Evolutionary conservation across 2,888 invertebrate species (phyloP), one percentile per base, ranked within the genome.

Genomic region (Dolichopus griseipennis): DNA sequence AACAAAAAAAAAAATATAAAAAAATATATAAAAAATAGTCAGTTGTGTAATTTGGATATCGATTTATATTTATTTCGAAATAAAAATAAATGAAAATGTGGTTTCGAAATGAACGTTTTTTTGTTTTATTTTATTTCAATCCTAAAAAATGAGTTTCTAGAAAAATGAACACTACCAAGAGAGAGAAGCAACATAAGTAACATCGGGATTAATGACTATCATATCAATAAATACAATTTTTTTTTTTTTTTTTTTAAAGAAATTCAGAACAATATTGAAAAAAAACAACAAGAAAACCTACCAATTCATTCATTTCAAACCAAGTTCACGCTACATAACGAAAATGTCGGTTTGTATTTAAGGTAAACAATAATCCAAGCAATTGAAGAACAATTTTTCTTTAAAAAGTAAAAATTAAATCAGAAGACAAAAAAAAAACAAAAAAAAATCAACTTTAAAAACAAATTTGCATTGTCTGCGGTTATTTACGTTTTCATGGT

Each of bases 401-500:
- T 37, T 52, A n/a, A 52, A 52, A 15, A 52, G 18, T 18, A 52
- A 52, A 52, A 52, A 52, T 43, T 4, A 34, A 34, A 34, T 15
- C 43, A 43, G 12, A n/a, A 18, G 18, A 37, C 9, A 52, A 12
- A 52, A 52, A 52, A 52, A 18, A 7, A 52, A 12, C 9, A 52
- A 1, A 12, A 18, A 6, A 52, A 18, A 7, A 52, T 2, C 1
- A 52, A 52, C 52, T 52, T 52, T 6, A 52, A 37, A 52, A 52
- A 52, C 18, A 52, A 52, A 52, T 52, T 52, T 52, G 52, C 52
- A 52, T 52, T 52, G 52, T 63, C 27, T 63, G 63, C 63, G 63
- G 63, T 63, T 63, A 63, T 63, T 63, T 63, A 18, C 63, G 63
- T 63, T 63, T 63, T 63, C 63, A 63, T 27, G 63, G 63, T 63